phyloP scores from a whole-genome alignment of 2,888 invertebrate genomes.

The Folsomia manolachei region DNA sequence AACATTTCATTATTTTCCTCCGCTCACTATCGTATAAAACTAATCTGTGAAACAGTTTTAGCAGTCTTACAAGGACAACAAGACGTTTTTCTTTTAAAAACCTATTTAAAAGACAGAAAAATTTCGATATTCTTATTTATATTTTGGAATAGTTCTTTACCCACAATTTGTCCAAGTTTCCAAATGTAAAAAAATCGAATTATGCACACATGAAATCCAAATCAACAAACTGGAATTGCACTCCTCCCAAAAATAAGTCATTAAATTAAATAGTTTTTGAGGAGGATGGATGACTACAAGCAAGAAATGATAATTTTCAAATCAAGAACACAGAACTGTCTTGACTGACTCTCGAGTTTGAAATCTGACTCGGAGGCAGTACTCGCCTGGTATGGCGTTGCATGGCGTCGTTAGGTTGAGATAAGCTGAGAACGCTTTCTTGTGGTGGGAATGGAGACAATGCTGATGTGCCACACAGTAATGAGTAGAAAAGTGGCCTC shows the following conservation, averaged over 20 bases:
- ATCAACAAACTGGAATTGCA: too few relatives aligned
- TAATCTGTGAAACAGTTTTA: too few relatives aligned
- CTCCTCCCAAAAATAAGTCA: background rate
- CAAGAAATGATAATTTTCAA: constrained; percentile 14
- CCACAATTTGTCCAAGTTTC: too few relatives aligned
- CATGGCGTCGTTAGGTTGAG: too few relatives aligned
- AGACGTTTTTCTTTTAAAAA: background rate
- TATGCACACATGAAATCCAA: background rate
- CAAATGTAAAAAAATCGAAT: background rate
- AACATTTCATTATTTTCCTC: too few relatives aligned
- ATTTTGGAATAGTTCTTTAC: too few relatives aligned
- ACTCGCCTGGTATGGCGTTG: background rate
- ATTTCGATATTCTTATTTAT: too few relatives aligned
- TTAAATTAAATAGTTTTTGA: background rate
- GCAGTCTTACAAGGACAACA: too few relatives aligned
- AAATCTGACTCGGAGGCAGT: background rate
- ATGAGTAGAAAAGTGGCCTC: constrained; percentile 38
- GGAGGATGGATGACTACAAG: constrained; percentile 5
- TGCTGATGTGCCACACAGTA: constrained; percentile 28
- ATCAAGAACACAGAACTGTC: constrained; percentile 2
- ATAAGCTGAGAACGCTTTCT: too few relatives aligned
- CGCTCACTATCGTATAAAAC: too few relatives aligned
- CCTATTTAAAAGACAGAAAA: background rate
- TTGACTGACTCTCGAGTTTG: constrained; percentile 11
- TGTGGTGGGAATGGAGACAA: constrained; percentile 13